Percentiles rank a stretch among this genome's conserved stretches.
Conservation (phyloP, 2,797 vertebrate species). For the Coranthus polyacanthus region DNA sequence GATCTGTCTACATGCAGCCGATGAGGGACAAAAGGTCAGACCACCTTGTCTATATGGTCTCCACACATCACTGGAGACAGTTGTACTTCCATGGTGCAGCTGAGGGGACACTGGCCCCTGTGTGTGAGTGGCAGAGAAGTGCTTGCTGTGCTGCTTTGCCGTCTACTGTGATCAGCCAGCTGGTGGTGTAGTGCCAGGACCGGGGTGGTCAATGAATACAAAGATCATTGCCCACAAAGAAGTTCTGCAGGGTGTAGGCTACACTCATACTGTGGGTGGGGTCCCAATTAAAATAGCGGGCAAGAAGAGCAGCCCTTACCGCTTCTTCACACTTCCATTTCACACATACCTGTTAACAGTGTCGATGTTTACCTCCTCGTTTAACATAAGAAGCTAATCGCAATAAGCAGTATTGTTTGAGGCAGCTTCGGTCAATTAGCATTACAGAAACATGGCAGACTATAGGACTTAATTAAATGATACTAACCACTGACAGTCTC, state of each 20-base stretch:
- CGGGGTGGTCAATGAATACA: conserved; percentile 68
- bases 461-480: background rate
- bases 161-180: conserved; percentile 53
- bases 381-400: background rate
- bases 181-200: conserved; percentile 74
- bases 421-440: background rate
- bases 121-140: conserved; percentile 64
- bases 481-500: conserved; percentile 12
- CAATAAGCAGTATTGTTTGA: background rate
- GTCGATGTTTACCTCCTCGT: background rate
- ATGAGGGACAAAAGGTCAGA: conserved; percentile 23
- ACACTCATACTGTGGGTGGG: conserved; percentile 21
- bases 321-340: background rate
- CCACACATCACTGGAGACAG: conserved; percentile 22
- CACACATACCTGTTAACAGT: background rate
- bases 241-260: conserved; percentile 25
- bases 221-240: conserved; percentile 62
- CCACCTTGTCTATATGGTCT: conserved; percentile 28
- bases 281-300: background rate
- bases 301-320: no score
- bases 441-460: no score
- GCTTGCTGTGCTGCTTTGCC: conserved; percentile 61
- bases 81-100: conserved; percentile 46
- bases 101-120: conserved; percentile 75
- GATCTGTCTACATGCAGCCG: background rate